These are phyloP conservation scores for Glaucopsyche alexis DNA, from an alignment of 2,888 invertebrate genomes.

Conservation along the genomic window DNA sequence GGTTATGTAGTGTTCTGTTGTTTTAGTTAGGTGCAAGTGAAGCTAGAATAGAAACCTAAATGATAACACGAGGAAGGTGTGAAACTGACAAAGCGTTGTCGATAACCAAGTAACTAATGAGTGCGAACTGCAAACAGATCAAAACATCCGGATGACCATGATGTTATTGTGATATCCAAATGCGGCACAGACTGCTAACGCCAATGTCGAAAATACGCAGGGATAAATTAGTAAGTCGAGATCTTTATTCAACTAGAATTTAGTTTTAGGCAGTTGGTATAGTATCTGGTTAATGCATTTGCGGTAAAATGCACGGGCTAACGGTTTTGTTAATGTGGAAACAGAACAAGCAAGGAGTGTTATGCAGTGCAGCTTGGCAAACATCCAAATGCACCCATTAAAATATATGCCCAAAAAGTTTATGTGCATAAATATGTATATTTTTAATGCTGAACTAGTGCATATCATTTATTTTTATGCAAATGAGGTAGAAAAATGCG, in stretches of 20 bases:
- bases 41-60: neutral
- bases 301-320: slow-evolving; percentile 13
- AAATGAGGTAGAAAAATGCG: slow-evolving; percentile 2
- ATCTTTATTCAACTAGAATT: slow-evolving; percentile 11
- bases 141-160: slow-evolving; percentile 33
- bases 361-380: slow-evolving; percentile 21
- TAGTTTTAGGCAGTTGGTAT: slow-evolving; percentile 4
- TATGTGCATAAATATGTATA: slow-evolving; percentile 13
- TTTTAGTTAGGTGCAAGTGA: slow-evolving; percentile 9
- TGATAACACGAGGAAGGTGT: neutral
- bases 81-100: neutral
- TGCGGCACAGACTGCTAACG: slow-evolving; percentile 45
- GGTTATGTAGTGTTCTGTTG: slow-evolving; percentile 11
- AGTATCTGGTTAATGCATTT: slow-evolving; percentile 13
- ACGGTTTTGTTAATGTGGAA: slow-evolving; percentile 15
- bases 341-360: neutral
- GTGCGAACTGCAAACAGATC: neutral
- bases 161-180: slow-evolving; percentile 41
- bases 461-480: slow-evolving; percentile 8
- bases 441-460: slow-evolving; percentile 5
- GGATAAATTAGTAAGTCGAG: slow-evolving; percentile 55
- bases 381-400: slow-evolving; percentile 12
- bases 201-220: slow-evolving; percentile 54
- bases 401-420: slow-evolving; percentile 20
- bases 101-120: neutral